These are phyloP conservation scores for Triplophysa siluroides DNA, from an alignment of 2,113 vertebrate genomes.

Conservation along the genomic window DNA sequence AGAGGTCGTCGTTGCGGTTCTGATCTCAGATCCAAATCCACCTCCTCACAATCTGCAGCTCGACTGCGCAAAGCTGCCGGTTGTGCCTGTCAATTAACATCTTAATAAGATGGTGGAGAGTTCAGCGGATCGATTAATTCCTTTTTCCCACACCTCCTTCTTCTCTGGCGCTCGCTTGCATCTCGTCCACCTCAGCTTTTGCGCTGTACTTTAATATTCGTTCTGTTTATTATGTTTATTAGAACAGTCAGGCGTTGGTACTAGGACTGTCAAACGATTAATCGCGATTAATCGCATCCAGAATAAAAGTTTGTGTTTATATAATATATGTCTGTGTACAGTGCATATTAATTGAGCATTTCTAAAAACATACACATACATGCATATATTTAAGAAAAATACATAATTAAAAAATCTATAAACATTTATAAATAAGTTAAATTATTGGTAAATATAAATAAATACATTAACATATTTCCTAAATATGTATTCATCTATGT, in stretches of 20 bases:
- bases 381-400: no score
- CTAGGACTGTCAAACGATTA: no score
- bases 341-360: no score
- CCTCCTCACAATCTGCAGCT: conserved; percentile 42
- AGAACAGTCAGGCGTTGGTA: not conserved
- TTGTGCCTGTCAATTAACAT: conserved; percentile 54
- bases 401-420: no score
- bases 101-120: conserved; percentile 53
- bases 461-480: no score
- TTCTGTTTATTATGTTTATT: not conserved
- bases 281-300: no score
- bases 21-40: conserved; percentile 25
- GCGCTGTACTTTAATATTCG: conserved; percentile 2
- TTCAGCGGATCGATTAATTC: conserved; percentile 49
- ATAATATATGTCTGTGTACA: no score
- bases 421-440: no score
- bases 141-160: conserved; percentile 30
- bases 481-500: no score
- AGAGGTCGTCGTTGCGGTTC: conserved; percentile 14
- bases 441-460: no score
- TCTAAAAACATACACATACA: no score
- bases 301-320: no score
- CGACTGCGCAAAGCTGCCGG: conserved; percentile 44
- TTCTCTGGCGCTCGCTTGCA: conserved; percentile 14
- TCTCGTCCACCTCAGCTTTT: conserved; percentile 30